Base-by-base conservation (phyloP, 30 jellyfish, hydroid and myxozoan species). In the Turritopsis dohrnii region DNA sequence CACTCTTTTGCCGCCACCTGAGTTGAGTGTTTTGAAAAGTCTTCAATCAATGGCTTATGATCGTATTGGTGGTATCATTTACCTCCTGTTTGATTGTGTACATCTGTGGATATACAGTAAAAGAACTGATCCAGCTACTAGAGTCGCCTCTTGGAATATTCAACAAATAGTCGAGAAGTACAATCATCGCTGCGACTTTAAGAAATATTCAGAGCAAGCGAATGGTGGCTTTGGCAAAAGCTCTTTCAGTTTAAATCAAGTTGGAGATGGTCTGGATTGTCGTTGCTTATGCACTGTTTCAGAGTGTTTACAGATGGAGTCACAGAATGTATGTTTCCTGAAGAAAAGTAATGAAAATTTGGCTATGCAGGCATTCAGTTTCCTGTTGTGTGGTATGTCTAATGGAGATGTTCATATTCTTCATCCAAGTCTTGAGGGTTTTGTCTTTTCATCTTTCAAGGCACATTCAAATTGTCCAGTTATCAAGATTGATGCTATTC, bases 1-100 rank as follows among this genome's bases (percentile, higher is more conserved):
- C 86, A 90, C 97, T 21, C 90, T 90, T 24, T 53, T 90, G 13
- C 97, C 97, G 8, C 97, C 97, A 1, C 97, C 97, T 4, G 76
- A 85, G 21, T 86, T 90, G 21, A 82, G 72, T 52, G 87, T 79
- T 1, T 41, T 79, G 30, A 80, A 75, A 71, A 84, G 79, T 28
- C 76, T 85, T 22, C 66, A 85, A 53, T 80, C 90, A 27, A 75
- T 89, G 28, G 95, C 87, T 0, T 90, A 85, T 81, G 97, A 90
- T 66, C 72, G 89, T 23, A 88, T 71, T 53, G 85, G 87, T 21
- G 75, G 79, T 66, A 85, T 90, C 7, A 76, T 90, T 0, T 90
- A 90, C 77, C 31, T 90, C 53, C 89, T 90, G 72, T 86, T 85
- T 24, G 79, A 79, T 18, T 52, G 31, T 3, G 54, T 80, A 20